These are phyloP conservation scores for Atherix ibis DNA, from an alignment of 2,888 invertebrate genomes.

Conservation along the genomic window DNA sequence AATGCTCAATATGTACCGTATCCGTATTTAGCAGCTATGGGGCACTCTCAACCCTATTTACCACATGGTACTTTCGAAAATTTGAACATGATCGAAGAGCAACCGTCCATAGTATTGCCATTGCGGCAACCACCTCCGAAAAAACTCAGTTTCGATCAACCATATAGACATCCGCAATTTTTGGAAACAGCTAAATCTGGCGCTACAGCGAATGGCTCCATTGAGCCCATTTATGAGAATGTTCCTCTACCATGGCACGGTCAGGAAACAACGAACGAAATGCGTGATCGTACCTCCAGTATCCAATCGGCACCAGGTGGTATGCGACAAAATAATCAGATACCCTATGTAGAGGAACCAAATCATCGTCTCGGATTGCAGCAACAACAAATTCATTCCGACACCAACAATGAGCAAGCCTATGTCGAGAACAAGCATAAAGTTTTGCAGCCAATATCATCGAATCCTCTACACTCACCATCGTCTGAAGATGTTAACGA, in stretches of 20 bases:
- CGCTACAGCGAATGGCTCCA: slow-evolving; percentile 33
- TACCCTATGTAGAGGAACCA: neutral
- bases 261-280: slow-evolving; percentile 15
- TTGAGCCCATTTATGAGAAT: slow-evolving; percentile 71
- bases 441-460: neutral
- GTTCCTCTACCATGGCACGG: slow-evolving; percentile 53
- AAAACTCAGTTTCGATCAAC: slow-evolving; percentile 15
- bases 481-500: no score
- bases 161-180: slow-evolving; percentile 4
- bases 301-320: slow-evolving; percentile 55
- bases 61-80: slow-evolving; percentile 60
- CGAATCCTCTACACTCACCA: neutral
- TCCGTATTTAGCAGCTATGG: slow-evolving; percentile 23
- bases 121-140: slow-evolving; percentile 13
- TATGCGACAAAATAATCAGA: slow-evolving; percentile 18
- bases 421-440: neutral
- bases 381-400: neutral
- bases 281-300: slow-evolving; percentile 42
- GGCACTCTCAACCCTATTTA: slow-evolving; percentile 30
- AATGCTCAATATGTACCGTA: slow-evolving; percentile 28
- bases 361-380: neutral
- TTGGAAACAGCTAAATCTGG: slow-evolving; percentile 1
- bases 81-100: slow-evolving; percentile 40
- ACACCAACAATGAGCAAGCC: neutral
- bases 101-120: slow-evolving; percentile 28